phyloP scores from a whole-genome alignment of 2,113 vertebrate genomes.

The Centrocercus urophasianus region DNA sequence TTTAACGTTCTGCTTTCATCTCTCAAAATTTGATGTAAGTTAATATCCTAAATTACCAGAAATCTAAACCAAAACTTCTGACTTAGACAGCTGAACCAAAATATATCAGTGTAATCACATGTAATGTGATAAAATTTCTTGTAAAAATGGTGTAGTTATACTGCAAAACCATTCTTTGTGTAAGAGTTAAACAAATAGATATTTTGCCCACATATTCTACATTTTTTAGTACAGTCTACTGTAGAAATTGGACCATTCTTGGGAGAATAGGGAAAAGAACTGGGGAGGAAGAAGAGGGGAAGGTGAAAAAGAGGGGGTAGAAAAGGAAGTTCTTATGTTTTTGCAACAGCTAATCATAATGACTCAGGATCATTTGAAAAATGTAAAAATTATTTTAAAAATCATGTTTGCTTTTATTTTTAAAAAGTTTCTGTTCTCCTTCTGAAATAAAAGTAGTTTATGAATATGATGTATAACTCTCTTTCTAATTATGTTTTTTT shows the following conservation, averaged over 20 bases:
- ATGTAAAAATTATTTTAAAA: not conserved
- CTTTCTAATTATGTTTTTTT: not conserved
- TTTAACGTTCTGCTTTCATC: not conserved
- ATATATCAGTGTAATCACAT: not conserved
- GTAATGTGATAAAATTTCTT: not conserved
- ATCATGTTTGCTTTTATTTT: not conserved
- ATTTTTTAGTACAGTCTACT: not conserved
- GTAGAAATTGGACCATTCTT: not conserved
- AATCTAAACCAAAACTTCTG: not conserved
- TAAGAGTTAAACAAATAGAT: not conserved
- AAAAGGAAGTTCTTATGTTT: not conserved
- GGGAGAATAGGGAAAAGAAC: not conserved
- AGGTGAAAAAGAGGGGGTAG: not conserved
- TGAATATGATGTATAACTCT: not conserved
- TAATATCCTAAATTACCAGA: not conserved
- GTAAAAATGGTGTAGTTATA: not conserved
- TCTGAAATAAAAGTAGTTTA: not conserved
- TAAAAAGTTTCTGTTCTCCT: not conserved
- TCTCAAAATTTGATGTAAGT: not conserved
- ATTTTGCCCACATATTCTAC: not conserved
- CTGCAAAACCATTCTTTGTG: not conserved
- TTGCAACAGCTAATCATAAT: not conserved
- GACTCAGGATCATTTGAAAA: not conserved
- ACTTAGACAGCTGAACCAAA: not conserved
- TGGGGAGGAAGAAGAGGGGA: not conserved